Percentiles rank a stretch among this genome's conserved stretches.
Conservation (phyloP, 2,888 invertebrate species). For the Smittia sp. region DNA sequence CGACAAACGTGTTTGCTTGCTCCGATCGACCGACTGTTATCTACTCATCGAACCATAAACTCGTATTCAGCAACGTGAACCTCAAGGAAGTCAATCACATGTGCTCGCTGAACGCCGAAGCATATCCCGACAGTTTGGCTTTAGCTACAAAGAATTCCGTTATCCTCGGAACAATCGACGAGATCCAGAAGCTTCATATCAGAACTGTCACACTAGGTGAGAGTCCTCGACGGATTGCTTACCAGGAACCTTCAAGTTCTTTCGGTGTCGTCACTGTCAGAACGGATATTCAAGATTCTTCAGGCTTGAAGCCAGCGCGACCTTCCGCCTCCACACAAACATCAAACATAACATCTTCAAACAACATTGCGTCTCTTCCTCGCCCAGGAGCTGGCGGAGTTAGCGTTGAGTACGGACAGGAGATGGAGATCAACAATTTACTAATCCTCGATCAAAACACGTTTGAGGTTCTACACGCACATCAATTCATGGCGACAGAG, state of each 20-base stretch:
- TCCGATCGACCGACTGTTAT: slow-evolving; percentile 98
- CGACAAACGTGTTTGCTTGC: slow-evolving; percentile 97
- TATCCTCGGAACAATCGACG: slow-evolving; percentile 96
- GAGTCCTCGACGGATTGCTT: slow-evolving; percentile 89
- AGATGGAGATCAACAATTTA: slow-evolving; percentile 86
- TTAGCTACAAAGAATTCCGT: slow-evolving; percentile 54
- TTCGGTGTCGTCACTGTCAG: slow-evolving; percentile 92
- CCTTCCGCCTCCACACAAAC: slow-evolving; percentile 76
- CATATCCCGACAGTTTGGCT: slow-evolving; percentile 80
- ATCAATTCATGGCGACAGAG: slow-evolving; percentile 88
- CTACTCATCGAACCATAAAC: slow-evolving; percentile 97
- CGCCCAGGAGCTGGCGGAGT: slow-evolving; percentile 52
- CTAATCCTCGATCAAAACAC: slow-evolving; percentile 94
- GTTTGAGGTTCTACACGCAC: slow-evolving; percentile 93
- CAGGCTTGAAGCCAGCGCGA: slow-evolving; percentile 64
- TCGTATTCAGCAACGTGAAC: slow-evolving; percentile 98
- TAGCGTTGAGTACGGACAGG: slow-evolving; percentile 63
- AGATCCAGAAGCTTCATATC: slow-evolving; percentile 97
- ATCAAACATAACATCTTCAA: slow-evolving; percentile 61
- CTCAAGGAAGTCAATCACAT: slow-evolving; percentile 94
- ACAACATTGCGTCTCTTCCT: slow-evolving; percentile 56
- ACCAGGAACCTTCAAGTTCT: slow-evolving; percentile 90
- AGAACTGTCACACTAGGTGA: slow-evolving; percentile 93
- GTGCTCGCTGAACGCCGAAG: slow-evolving; percentile 94
- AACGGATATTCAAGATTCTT: slow-evolving; percentile 79